Percentiles rank a stretch among this genome's conserved stretches.
phyloP scores from a whole-genome alignment of 2,797 vertebrate species.

The Pachyuromys duprasi region DNA sequence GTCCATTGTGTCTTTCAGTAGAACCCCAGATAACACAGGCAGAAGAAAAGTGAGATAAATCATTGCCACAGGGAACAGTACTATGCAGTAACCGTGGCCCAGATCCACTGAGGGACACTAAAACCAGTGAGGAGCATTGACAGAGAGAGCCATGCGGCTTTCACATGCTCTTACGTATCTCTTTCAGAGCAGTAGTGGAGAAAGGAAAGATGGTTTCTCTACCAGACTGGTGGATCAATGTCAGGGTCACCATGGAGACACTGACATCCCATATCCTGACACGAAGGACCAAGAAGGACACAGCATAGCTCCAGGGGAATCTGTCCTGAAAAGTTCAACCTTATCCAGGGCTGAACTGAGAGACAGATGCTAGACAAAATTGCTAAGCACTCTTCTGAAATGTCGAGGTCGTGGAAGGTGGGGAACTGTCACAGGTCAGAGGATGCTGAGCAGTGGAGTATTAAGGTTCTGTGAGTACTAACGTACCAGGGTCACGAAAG shows the following conservation, averaged over 20 bases:
- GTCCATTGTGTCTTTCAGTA: background rate
- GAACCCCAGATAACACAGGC: background rate
- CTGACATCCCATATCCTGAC: rapidly evolving
- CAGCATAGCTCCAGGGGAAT: background rate
- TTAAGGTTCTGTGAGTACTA: background rate
- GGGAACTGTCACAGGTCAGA: background rate
- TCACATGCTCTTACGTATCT: background rate
- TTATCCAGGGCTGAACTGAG: background rate
- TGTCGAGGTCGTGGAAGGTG: background rate
- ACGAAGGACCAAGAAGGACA: background rate
- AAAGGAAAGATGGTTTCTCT: background rate
- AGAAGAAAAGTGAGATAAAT: background rate
- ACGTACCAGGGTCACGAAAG: background rate
- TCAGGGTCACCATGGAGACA: background rate
- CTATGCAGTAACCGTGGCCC: background rate
- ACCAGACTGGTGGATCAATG: background rate
- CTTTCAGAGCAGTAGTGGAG: background rate
- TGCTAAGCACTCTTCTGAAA: background rate
- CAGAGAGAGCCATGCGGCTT: background rate
- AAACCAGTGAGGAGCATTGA: background rate
- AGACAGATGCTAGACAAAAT: background rate
- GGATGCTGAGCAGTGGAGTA: rapidly evolving
- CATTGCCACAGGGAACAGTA: background rate
- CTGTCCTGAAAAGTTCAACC: background rate
- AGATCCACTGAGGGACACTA: background rate